These are phyloP conservation scores for Alouatta caraya DNA, from an alignment of 2,797 vertebrate genomes.

Conservation along the genomic window DNA sequence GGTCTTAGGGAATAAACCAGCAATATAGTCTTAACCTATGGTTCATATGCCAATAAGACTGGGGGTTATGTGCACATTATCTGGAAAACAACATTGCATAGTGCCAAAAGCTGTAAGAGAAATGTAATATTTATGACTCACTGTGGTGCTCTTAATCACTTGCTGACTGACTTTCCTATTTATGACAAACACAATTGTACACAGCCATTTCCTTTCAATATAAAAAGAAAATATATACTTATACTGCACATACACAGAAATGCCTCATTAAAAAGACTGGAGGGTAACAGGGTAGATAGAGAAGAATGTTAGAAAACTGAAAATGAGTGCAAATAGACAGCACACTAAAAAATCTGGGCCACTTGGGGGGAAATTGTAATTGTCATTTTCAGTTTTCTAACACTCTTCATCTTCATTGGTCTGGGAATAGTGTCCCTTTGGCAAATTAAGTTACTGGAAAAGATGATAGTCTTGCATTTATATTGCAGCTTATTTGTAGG, in stretches of 20 bases:
- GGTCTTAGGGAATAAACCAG: neutral
- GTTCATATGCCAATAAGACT: neutral
- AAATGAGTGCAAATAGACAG: neutral
- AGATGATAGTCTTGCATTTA: constrained; percentile 41
- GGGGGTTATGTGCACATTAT: neutral
- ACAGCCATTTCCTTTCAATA: constrained; percentile 28
- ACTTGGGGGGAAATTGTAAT: neutral
- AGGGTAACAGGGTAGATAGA: neutral
- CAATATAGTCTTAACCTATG: neutral
- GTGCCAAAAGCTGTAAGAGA: constrained; percentile 30
- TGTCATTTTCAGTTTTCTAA: neutral
- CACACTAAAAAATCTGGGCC: neutral
- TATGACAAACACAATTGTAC: constrained; percentile 36
- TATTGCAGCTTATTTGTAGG: neutral
- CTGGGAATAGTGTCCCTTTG: neutral
- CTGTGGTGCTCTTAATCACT: constrained; percentile 54
- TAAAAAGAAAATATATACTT: constrained; percentile 1
- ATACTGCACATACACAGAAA: neutral
- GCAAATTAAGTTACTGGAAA: constrained; percentile 57
- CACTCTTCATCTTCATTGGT: neutral
- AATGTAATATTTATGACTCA: constrained; percentile 62
- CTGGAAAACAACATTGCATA: constrained; percentile 15
- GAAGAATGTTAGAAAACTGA: neutral
- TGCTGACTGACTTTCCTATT: constrained; percentile 43
- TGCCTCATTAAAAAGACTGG: neutral